Evolutionary conservation across 2,888 invertebrate species (phyloP), one percentile per base, ranked within the genome.

Genomic region (Brenthis ino): DNA sequence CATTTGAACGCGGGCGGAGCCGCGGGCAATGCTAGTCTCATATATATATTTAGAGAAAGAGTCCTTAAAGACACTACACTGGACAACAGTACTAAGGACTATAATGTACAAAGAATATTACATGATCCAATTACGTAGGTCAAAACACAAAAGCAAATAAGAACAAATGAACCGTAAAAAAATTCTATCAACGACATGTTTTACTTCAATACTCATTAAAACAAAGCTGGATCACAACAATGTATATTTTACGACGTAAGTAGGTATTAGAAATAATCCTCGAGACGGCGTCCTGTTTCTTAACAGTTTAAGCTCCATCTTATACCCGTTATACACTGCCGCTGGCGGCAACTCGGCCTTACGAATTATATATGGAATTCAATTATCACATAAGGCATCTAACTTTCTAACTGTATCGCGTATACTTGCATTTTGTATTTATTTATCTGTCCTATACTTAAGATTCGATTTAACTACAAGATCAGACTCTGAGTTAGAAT

Each of bases 121-220:
- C 33, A 63, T 51, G 11, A 66, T 65, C 58, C 53, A 66, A 68
- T 68, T 50, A 68, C 65, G 50, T 57, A 68, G 63, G 58, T 65
- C 53, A 48, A 56, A 68, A 72, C 67, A 72, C 67, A 70, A 37
- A 20, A 57, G 69, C 58, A 48, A 64, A 70, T 64, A 65, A 72
- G 57, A 61, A 61, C 33, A 50, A 60, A 50, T 37, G 72, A 67
- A 67, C 64, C 66, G 57, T 69, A 71, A 71, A 60, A 72, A 71
- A 74, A 75, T 74, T 72, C 72, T 67, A 74, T 74, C 70, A 76
- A 72, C 72, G 73, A 74, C 74, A 75, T 76, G 73, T 74, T 75
- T 76, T 77, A 78, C 72, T 74, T 73, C 75, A 74, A 75, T 75
- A 76, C 75, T 77, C 76, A 77, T 77, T 77, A 77, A 72, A 70